Base-by-base conservation (phyloP, 2,888 invertebrate species). In the Drosophila colorata region DNA sequence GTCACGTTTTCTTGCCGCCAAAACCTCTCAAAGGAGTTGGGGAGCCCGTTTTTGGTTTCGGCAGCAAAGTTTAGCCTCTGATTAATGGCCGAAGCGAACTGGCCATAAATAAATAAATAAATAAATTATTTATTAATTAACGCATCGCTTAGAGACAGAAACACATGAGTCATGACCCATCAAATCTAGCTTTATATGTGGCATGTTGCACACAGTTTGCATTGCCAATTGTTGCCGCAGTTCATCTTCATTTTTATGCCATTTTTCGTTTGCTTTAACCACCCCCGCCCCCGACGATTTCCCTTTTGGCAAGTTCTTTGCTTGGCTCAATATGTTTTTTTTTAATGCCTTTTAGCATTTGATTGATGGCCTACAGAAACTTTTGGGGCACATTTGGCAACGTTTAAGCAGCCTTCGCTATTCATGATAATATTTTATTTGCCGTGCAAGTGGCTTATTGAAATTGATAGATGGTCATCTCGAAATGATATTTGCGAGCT, bases 111-210 rank as follows among this genome's bases (percentile, higher is more conserved):
- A 80, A 66, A 83, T 83, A 80, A 67, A 65, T 69, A 79, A 65
- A 78, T 80, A 87, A 76, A 78, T 72, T 68, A 84, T 84, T 88
- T 86, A 86, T 86, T 90, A 89, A 90, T 90, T 89, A 89, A 87
- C 84, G 89, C 79, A 76, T 64, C 60, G 74, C 69, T 44, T 28
- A 5, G 53, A 60, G 77, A 46, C 53, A 52, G 51, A 13, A 31
- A 28, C 9, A 33, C 48, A 57, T 11, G 52, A 65, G 67, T 40
- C 78, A 65, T 64, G 55, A 69, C 61, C 61, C 41, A 74, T 74
- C 69, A 74, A 70, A 64, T 70, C 57, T 43, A 46, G 59, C 56
- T 71, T 65, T 60, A 61, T 60, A 53, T 64, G 20, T 28, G 48
- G 11, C 52, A 49, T 28, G 47, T 66, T 55, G 65, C 75, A 61